Conservation (phyloP, 1,140 invertebrate genomes). For the Aphaenogaster floridana region DNA sequence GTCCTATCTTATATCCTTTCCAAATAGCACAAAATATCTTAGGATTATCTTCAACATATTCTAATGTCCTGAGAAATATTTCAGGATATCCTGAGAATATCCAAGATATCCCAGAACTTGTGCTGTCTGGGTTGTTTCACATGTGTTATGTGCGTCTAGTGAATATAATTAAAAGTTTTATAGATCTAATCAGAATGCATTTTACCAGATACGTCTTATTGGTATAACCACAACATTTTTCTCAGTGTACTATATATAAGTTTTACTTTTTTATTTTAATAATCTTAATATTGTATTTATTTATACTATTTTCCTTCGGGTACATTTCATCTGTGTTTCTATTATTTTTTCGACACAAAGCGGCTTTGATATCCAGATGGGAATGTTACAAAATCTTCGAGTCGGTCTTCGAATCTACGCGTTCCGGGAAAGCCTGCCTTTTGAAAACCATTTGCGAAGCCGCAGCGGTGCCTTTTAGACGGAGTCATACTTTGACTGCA, state of each 20-base stretch:
- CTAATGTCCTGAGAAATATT: no score
- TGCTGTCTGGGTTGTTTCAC: no score
- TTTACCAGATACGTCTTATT: no score
- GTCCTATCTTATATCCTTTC: background rate
- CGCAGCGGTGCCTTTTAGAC: slow-evolving; percentile 89
- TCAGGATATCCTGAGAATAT: no score
- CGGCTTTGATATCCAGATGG: slow-evolving; percentile 87
- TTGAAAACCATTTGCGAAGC: slow-evolving; percentile 92
- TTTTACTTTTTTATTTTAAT: background rate
- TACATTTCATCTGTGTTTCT: background rate
- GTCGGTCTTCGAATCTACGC: slow-evolving; percentile 86
- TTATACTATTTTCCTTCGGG: background rate
- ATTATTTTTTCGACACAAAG: slow-evolving; percentile 47
- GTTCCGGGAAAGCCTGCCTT: slow-evolving; percentile 89
- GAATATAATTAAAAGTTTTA: no score
- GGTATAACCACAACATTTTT: no score
- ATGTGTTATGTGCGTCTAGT: no score
- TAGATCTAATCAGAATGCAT: no score
- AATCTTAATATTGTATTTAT: slow-evolving; percentile 44
- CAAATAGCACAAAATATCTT: no score
- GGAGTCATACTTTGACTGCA: slow-evolving; percentile 89
- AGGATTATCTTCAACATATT: no score
- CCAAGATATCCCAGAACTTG: no score
- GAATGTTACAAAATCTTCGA: slow-evolving; percentile 89
- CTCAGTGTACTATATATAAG: background rate